These are phyloP conservation scores for Ceyx cyanopectus DNA, from an alignment of 2,113 vertebrate genomes.

Conservation along the genomic window DNA sequence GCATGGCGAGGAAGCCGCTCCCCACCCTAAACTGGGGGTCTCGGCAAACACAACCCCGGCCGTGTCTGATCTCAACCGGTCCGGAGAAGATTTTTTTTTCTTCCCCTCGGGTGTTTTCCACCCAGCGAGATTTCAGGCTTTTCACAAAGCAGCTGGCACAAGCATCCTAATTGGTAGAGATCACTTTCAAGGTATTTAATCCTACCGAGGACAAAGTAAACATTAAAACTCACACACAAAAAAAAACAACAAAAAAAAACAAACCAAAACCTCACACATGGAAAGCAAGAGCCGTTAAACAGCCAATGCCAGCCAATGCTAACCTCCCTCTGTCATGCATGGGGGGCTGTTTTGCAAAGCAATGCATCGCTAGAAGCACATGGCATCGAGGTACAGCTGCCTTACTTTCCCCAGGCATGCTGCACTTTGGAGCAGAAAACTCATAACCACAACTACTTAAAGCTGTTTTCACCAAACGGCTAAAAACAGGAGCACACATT, in stretches of 20 bases:
- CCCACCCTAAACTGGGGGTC: accelerated
- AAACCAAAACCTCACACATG: neutral
- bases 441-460: neutral
- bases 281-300: neutral
- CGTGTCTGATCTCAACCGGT: accelerated
- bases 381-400: accelerated
- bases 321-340: neutral
- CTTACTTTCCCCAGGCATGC: neutral
- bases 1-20: neutral
- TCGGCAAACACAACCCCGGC: too few species aligned
- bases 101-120: neutral
- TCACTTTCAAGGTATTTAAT: neutral
- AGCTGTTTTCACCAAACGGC: neutral
- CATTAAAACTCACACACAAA: neutral
- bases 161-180: neutral
- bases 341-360: neutral
- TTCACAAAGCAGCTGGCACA: neutral
- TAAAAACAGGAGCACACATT: neutral
- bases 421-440: neutral
- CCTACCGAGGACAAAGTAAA: neutral
- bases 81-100: neutral
- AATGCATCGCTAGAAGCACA: accelerated
- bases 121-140: neutral
- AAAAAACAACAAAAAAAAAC: too few species aligned
- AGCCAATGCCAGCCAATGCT: neutral